Base-by-base conservation (phyloP, 2,797 vertebrate species). In the Remorina albescens region DNA sequence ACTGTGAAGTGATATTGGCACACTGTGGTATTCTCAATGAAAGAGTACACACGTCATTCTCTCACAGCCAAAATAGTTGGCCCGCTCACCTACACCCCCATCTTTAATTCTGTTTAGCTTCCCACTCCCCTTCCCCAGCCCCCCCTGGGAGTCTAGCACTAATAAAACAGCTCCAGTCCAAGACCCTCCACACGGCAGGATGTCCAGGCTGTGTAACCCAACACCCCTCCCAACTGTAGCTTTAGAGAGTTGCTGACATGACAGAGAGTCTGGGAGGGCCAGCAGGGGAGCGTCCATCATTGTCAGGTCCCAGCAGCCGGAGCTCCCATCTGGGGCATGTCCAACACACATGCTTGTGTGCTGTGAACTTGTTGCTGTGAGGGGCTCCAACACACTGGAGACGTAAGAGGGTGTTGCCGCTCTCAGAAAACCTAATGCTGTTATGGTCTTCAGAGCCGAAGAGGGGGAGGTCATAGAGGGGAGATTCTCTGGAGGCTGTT, bases 161-260 rank as follows among this genome's bases (percentile, higher is more conserved):
- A 92, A 92, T 92, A 90, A 91, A 92, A 88, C 85, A 81, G 81
- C 91, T 88, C 77, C 79, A 86, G 76, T 86, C 80, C 75, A 70
- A 66, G 85, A 86, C 86, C 87, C 88, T 86, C 78, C 86, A 76
- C 86, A 84, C 66, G 59, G 71, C 47, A 63, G 89, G 81, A 79
- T 74, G 78, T 84, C 83, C 82, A 71, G 62, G 70, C 78, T n/a
- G 47, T 60, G 88, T 89, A 92, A 93, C 78, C 71, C 56, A 75
- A 85, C 82, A 82, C 88, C 75, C 50, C 78, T 74, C 69, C 74
- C 50, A 41, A 74, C 89, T 86, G 66, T 16, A 47, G 83, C 76
- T 88, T 86, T 81, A 83, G 85, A 89, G 87, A 66, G 90, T 88
- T 76, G 88, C 90, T 92, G 92, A 92, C 92, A 91, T 85, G 89